Conservation (phyloP, 2,113 vertebrate genomes). For the Isurus oxyrinchus region DNA sequence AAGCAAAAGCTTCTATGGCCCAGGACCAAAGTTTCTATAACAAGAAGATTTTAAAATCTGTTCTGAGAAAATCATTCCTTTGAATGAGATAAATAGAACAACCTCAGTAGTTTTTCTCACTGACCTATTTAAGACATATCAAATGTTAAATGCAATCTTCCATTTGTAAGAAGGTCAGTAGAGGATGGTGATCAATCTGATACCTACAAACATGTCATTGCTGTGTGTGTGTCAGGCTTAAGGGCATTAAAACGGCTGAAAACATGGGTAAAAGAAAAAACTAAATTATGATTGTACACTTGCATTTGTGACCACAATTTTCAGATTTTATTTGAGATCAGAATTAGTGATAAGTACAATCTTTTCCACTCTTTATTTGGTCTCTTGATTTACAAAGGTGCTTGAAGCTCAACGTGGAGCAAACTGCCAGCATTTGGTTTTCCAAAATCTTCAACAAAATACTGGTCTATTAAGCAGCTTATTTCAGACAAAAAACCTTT, state of each 20-base stretch:
- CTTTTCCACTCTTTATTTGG: slow-evolving; percentile 18
- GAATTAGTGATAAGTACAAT: slow-evolving; percentile 29
- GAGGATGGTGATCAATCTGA: neutral
- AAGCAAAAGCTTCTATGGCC: neutral
- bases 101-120: neutral
- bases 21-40: neutral
- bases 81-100: neutral
- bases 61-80: slow-evolving; percentile 11
- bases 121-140: neutral
- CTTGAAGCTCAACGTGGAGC: neutral
- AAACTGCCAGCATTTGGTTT: neutral
- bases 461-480: slow-evolving; percentile 8
- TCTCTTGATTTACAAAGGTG: slow-evolving; percentile 31
- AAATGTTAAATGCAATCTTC: neutral
- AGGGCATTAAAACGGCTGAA: neutral
- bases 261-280: neutral
- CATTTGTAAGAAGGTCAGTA: neutral
- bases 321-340: slow-evolving; percentile 30
- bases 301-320: neutral
- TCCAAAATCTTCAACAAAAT: slow-evolving; percentile 5
- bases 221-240: neutral
- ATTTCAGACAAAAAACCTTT: slow-evolving; percentile 18
- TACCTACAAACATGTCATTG: neutral
- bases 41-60: neutral
- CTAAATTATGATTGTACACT: neutral